These are phyloP conservation scores for Thunnus maccoyii DNA, from an alignment of 2,113 vertebrate species.

Conservation along the genomic window DNA sequence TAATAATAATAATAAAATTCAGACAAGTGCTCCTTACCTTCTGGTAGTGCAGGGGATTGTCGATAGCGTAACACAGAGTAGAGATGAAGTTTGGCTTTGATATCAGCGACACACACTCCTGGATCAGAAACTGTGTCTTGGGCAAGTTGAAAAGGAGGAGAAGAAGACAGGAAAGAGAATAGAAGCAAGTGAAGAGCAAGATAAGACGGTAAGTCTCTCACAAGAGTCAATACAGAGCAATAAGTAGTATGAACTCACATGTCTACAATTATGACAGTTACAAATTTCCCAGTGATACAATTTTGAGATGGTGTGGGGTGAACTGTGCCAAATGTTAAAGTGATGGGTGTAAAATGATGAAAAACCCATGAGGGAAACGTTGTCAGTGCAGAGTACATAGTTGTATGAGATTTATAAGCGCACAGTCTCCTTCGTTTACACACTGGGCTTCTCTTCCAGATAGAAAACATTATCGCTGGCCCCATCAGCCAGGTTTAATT, in stretches of 20 bases:
- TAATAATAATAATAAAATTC: background rate
- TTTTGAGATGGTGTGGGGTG: too few relatives aligned
- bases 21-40: constrained; percentile 87
- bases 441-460: too few relatives aligned
- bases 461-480: too few relatives aligned
- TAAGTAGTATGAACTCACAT: background rate
- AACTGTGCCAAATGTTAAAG: too few relatives aligned
- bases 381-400: too few relatives aligned
- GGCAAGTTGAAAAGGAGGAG: constrained; percentile 62
- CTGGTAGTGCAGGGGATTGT: constrained; percentile 99
- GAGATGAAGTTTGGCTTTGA: constrained; percentile 99
- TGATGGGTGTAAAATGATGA: too few relatives aligned
- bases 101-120: constrained; percentile 98
- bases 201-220: background rate
- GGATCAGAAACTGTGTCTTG: constrained; percentile 99
- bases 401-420: too few relatives aligned
- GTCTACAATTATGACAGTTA: background rate
- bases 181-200: constrained; percentile 57
- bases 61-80: constrained; percentile 98
- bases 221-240: background rate
- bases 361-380: too few relatives aligned
- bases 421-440: too few relatives aligned
- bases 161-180: constrained; percentile 34
- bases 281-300: too few relatives aligned
- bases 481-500: too few relatives aligned